Evolutionary conservation across 2,888 invertebrate species (phyloP), one percentile per base, ranked within the genome.

Genomic region (Amaurobius ferox): DNA sequence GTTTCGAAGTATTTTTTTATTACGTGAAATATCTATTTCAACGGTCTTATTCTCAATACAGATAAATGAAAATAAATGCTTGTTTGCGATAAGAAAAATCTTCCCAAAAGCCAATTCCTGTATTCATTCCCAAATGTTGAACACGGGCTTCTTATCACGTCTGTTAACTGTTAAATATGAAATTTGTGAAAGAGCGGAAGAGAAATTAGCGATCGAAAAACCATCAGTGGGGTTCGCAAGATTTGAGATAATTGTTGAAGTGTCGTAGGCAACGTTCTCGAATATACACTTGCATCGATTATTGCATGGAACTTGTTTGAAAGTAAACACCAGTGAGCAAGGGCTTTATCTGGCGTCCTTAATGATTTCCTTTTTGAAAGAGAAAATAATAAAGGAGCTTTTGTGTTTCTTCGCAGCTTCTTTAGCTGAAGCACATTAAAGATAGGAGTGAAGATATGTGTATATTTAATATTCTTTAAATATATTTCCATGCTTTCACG

Each of bases 171-270:
- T 78, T 85, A 67, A 74, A 83, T 83, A 76, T 76, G 76, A 76
- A 83, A 83, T 71, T 71, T 77, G 55, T 39, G 35, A 48, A 39
- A 77, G 28, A 78, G 35, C 48, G 70, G 55, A 66, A 29, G 76
- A 77, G 81, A 83, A 85, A 85, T 85, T 77, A 85, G 71, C 74
- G 81, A 83, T 83, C 81, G 81, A 83, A 83, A 83, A 83, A 83
- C 83, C 83, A 77, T 85, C 83, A 77, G 68, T 39, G 29, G 29
- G n/a, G 30, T 64, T 62, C 7, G 16, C 67, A 67, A 64, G 61
- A 83, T 62, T 39, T 16, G 44, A 76, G 83, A 77, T 85, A 85
- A 85, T 77, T 85, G 77, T 67, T 35, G 40, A 71, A 77, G 64
- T 66, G 83, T 83, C 76, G 71, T 71, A 44, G 44, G 44, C 64